These are phyloP conservation scores for Tillus elongatus DNA, from an alignment of 2,888 invertebrate species.

Conservation along the genomic window DNA sequence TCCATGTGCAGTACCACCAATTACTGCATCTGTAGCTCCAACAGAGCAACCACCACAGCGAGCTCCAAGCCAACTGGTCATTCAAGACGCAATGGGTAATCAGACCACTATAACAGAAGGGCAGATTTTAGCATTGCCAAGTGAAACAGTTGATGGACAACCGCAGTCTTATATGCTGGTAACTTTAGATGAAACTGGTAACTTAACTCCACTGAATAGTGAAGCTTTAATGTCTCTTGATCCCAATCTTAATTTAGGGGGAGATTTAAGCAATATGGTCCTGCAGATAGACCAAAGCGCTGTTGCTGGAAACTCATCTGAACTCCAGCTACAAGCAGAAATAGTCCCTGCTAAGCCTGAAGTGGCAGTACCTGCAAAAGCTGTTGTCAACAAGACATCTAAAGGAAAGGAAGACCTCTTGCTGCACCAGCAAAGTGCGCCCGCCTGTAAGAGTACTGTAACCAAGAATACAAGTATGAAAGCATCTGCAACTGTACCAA, in stretches of 20 bases:
- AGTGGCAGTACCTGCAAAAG: not conserved
- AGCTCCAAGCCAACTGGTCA: slow-evolving; percentile 38
- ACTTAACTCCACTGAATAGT: slow-evolving; percentile 62
- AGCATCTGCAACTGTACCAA: slow-evolving; percentile 6
- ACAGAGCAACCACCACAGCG: slow-evolving; percentile 21
- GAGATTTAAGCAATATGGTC: slow-evolving; percentile 45
- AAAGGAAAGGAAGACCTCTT: no score
- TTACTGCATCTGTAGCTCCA: no score
- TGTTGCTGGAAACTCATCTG: not conserved
- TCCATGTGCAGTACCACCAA: slow-evolving; percentile 31
- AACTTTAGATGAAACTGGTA: slow-evolving; percentile 60
- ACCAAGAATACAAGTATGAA: slow-evolving; percentile 10
- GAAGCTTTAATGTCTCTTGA: slow-evolving; percentile 53
- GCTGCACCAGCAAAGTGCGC: no score
- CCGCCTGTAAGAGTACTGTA: not conserved
- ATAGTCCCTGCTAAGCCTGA: not conserved
- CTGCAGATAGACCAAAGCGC: slow-evolving; percentile 44
- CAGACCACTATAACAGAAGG: slow-evolving; percentile 48
- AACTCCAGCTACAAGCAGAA: not conserved
- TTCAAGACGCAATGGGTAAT: slow-evolving; percentile 40
- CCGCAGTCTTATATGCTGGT: slow-evolving; percentile 66
- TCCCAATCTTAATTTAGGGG: slow-evolving; percentile 42
- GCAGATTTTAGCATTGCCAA: slow-evolving; percentile 62
- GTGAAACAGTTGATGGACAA: slow-evolving; percentile 63
- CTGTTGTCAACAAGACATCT: not conserved